These are phyloP conservation scores for Athalia rosae DNA, from an alignment of 2,888 invertebrate species.

Conservation along the genomic window DNA sequence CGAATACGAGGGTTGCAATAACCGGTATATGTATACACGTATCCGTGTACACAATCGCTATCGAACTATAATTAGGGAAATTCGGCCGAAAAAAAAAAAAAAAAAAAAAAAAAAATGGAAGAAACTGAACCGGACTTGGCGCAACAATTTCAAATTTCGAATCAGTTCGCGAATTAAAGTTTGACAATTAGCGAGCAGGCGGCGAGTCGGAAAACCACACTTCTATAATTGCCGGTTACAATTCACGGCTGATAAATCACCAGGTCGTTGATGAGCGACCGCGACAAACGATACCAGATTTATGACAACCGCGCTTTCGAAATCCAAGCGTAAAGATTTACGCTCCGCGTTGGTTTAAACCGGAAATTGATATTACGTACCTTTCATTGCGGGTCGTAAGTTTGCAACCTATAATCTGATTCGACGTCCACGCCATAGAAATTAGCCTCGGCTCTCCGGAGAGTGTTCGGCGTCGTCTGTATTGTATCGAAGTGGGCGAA, in stretches of 20 bases:
- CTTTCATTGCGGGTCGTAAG: background rate
- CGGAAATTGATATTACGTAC: slow-evolving; percentile 16
- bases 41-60: too few species aligned
- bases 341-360: slow-evolving; percentile 5
- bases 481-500: slow-evolving; percentile 29
- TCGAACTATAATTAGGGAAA: too few species aligned
- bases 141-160: too few species aligned
- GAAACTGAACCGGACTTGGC: too few species aligned
- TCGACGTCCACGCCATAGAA: slow-evolving; percentile 58
- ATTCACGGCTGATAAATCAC: background rate
- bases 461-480: slow-evolving; percentile 44
- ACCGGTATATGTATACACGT: too few species aligned
- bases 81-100: too few species aligned
- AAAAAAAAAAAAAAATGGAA: too few species aligned
- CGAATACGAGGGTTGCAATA: too few species aligned
- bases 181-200: too few species aligned
- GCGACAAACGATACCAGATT: slow-evolving; percentile 2
- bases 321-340: background rate
- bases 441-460: slow-evolving; percentile 52
- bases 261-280: background rate
- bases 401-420: slow-evolving; percentile 56
- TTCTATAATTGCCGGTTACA: background rate
- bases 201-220: too few species aligned
- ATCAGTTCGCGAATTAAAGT: too few species aligned
- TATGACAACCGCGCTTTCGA: too few species aligned